Evolutionary conservation across 2,888 invertebrate genomes (phyloP).

Genomic region (Dermolepida albohirtum): DNA sequence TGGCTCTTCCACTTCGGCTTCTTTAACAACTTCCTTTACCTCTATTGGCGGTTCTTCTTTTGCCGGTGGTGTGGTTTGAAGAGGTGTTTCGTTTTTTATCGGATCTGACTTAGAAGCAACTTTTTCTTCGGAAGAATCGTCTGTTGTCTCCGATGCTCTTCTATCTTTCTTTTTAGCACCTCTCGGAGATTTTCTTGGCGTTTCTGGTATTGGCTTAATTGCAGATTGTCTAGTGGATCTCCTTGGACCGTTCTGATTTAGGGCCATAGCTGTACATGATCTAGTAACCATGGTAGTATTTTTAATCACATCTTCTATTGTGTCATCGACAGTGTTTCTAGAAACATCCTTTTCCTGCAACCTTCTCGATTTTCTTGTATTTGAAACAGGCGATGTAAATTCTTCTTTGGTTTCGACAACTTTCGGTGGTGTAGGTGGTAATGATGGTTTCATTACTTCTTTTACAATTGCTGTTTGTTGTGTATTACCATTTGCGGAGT

Average conservation of each 20-base stretch:
- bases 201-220: slow-evolving; percentile 53
- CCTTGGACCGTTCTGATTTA: slow-evolving; percentile 65
- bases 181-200: slow-evolving; percentile 73
- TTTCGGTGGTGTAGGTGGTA: slow-evolving; percentile 26
- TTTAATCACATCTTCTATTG: slow-evolving; percentile 90
- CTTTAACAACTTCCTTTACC: slow-evolving; percentile 48
- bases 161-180: slow-evolving; percentile 73
- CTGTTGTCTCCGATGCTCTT: slow-evolving; percentile 72
- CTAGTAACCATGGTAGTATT: slow-evolving; percentile 68
- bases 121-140: slow-evolving; percentile 74
- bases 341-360: slow-evolving; percentile 82
- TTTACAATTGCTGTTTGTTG: slow-evolving; percentile 63
- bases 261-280: slow-evolving; percentile 60
- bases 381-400: slow-evolving; percentile 73
- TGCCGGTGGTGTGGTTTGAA: slow-evolving; percentile 13
- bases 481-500: slow-evolving; percentile 51
- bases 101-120: slow-evolving; percentile 54
- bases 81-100: slow-evolving; percentile 41
- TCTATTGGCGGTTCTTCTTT: slow-evolving; percentile 40
- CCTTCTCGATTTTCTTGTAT: slow-evolving; percentile 84
- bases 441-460: slow-evolving; percentile 56
- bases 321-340: slow-evolving; percentile 84
- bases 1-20: slow-evolving; percentile 51
- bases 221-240: slow-evolving; percentile 71
- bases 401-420: slow-evolving; percentile 65